Base-by-base conservation (phyloP, 1,140 invertebrate species). In the Lordiphosa mommai region DNA sequence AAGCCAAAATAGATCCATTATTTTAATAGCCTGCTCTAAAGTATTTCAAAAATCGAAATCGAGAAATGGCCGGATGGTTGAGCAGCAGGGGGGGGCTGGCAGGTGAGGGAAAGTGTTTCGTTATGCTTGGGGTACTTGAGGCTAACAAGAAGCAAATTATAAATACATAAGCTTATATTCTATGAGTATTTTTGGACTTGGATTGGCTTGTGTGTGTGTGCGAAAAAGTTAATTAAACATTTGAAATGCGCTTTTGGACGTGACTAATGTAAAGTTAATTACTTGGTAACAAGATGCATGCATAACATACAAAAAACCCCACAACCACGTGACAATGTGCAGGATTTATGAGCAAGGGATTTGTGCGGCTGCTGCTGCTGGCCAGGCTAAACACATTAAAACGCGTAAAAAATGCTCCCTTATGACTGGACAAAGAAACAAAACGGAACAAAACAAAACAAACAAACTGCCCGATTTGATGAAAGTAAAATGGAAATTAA, bases 11-110 rank as follows among this genome's bases (percentile, higher is more conserved):
- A 82, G 71, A 82, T 82, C 67, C 76, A 82, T 82, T 82, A 82
- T 84, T 82, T 82, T 82, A 82, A 82, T 82, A 72, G 76, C 72
- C 67, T 74, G 64, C 77, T 71, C 53, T 84, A 84, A 84, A 82
- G 76, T 82, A 82, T 82, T 84, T 84, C 61, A 60, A 60, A 71
- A 72, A 76, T 84, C 76, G 55, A 80, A 76, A 41, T 10, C 47
- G 32, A 13, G 9, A 16, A 20, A 36, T 46, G n/a, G 12, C 3
- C 6, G 38, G 17, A 12, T 10, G 20, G 17, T 7, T 14, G 55
- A 27, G 14, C 8, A 1, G 37, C 3, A 1, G 6, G 37, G 17
- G 14, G 14, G 34, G 4, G 0, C 14, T 20, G 5, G 37, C 17
- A 16, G 20, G 58, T 9, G 30, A 30, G 20, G 10, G 8, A 43